Percentiles rank a stretch among this genome's conserved stretches.
Evolutionary conservation across 1,140 invertebrate genomes (phyloP).

Genomic region (Paramacrobiotus metropolitanus): DNA sequence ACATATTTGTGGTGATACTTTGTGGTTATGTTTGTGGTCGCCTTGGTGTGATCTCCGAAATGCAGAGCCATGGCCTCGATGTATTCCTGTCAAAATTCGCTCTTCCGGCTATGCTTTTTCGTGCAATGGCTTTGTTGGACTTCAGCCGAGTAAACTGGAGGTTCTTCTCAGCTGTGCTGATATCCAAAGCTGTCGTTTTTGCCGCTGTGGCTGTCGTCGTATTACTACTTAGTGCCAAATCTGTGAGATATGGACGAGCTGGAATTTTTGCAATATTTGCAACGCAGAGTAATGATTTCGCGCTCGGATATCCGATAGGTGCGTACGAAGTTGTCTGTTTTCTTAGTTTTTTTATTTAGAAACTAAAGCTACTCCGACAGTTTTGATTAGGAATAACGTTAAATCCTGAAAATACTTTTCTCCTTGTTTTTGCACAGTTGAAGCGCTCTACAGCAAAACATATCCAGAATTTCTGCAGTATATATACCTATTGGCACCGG

Average conservation of each 20-base stretch:
- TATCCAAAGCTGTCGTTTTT: constrained; percentile 67
- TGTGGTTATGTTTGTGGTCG: constrained; percentile 66
- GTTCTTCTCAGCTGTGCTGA: constrained; percentile 56
- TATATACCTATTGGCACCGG: constrained; percentile 74
- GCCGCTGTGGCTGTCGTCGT: constrained; percentile 51
- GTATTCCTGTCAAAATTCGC: constrained; percentile 81
- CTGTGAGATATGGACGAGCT: constrained; percentile 51
- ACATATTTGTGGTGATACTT: constrained; percentile 24
- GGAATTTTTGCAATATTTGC: constrained; percentile 82
- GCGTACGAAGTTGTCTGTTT: no score
- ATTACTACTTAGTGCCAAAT: constrained; percentile 42
- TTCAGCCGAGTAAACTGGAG: constrained; percentile 57
- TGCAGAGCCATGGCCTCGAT: constrained; percentile 67
- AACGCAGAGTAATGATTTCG: constrained; percentile 94
- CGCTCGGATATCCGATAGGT: constrained; percentile 84
- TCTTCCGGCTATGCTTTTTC: constrained; percentile 68
- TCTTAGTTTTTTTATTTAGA: no score
- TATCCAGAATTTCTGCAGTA: constrained; percentile 75
- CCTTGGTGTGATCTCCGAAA: constrained; percentile 50
- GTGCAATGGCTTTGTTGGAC: constrained; percentile 59
- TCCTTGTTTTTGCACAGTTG: no score
- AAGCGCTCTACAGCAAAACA: constrained; percentile 31
- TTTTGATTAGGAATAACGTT: no score
- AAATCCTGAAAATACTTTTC: no score
- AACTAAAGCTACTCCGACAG: no score